Conservation (phyloP, 1,140 invertebrate species). For the Hyles euphorbiae region DNA sequence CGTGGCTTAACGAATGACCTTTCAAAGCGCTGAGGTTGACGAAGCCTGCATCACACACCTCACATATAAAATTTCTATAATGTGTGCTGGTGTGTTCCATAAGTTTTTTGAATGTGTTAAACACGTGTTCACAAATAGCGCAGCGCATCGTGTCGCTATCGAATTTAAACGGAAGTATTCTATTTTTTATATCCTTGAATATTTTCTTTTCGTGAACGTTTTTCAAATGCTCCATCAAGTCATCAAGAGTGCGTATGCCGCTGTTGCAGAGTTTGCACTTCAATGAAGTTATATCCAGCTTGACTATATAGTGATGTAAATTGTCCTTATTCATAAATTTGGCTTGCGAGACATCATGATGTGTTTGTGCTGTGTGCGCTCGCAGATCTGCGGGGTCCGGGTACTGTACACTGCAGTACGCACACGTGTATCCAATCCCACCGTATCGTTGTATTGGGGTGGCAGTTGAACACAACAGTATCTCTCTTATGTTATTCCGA, state of each 20-base stretch:
- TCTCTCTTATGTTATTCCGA: conserved; percentile 1
- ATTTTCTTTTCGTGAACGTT: conserved; percentile 22
- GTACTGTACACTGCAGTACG: conserved; percentile 16
- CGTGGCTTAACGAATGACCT: conserved; percentile 69
- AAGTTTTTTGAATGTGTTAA: conserved; percentile 67
- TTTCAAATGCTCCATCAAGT: conserved; percentile 22
- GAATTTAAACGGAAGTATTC: conserved; percentile 28
- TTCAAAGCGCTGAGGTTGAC: conserved; percentile 59
- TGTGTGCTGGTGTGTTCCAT: conserved; percentile 52
- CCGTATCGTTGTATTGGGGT: conserved; percentile 14
- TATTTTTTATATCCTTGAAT: conserved; percentile 19
- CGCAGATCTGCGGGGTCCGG: conserved; percentile 15
- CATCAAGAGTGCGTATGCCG: conserved; percentile 18
- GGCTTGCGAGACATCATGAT: conserved; percentile 6
- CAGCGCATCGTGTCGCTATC: conserved; percentile 38
- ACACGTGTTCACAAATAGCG: conserved; percentile 77
- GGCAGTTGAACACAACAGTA: conserved; percentile 16
- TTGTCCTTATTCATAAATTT: conserved; percentile 4
- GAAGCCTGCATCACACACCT: conserved; percentile 82
- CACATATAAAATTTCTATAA: conserved; percentile 24
- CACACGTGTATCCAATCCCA: conserved; percentile 17
- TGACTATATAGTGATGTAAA: conserved; percentile 11
- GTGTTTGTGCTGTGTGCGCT: conserved; percentile 14
- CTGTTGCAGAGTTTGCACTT: conserved; percentile 24
- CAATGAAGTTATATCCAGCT: conserved; percentile 32